Evolutionary conservation across 2,888 invertebrate genomes (phyloP).

Genomic region (Xestia ashworthii): DNA sequence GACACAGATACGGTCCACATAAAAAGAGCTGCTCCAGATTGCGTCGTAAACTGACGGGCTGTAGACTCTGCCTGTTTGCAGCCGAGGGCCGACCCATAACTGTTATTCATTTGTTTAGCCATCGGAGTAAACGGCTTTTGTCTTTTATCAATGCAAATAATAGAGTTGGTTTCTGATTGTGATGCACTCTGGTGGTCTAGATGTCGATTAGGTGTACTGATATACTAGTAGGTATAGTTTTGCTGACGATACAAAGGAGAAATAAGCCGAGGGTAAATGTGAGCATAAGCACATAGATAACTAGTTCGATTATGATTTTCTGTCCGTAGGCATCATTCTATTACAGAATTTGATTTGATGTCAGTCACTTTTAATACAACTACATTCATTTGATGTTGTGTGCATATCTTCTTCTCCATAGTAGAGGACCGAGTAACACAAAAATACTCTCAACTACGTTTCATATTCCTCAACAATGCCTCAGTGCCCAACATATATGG

Average conservation of each 20-base stretch:
- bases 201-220: no score
- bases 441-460: not conserved
- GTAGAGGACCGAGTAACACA: not conserved
- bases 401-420: not conserved
- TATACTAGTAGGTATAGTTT: no score
- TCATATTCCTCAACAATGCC: not conserved
- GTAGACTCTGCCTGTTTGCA: conserved; percentile 56
- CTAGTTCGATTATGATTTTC: not conserved
- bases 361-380: no score
- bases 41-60: conserved; percentile 78
- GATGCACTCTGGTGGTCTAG: not conserved
- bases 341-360: not conserved
- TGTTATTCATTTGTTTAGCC: conserved; percentile 50
- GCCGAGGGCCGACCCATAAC: conserved; percentile 48
- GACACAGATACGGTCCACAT: conserved; percentile 71
- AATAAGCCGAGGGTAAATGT: not conserved
- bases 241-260: no score
- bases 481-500: not conserved
- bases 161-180: conserved; percentile 23
- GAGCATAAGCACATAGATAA: not conserved
- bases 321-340: not conserved
- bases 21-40: conserved; percentile 82
- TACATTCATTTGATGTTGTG: no score
- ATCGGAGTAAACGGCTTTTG: conserved; percentile 24
- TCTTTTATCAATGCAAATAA: conserved; percentile 21